Conservation (phyloP, 2,888 invertebrate genomes). For the Cartodere bifasciata region DNA sequence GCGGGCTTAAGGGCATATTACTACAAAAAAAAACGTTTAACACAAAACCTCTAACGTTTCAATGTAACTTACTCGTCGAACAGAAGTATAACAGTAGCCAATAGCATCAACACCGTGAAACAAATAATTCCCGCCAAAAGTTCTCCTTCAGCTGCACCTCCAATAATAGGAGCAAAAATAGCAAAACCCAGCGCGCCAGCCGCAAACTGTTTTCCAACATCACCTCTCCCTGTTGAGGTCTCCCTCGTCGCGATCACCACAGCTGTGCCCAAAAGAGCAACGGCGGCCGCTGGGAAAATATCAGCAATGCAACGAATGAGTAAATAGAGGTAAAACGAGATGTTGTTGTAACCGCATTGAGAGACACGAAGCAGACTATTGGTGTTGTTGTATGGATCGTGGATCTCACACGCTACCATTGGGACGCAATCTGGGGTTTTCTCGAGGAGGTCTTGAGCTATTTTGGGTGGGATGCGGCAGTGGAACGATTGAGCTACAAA, state of each 20-base stretch:
- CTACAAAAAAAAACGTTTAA: conserved; percentile 32
- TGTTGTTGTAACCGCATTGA: conserved; percentile 57
- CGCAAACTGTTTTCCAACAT: conserved; percentile 65
- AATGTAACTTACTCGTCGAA: conserved; percentile 44
- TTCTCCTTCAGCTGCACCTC: conserved; percentile 29
- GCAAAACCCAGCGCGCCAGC: conserved; percentile 64
- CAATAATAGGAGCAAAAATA: conserved; percentile 50
- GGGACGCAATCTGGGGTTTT: conserved; percentile 41
- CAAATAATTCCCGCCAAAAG: conserved; percentile 43
- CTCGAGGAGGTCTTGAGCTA: conserved; percentile 28
- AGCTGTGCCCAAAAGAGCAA: conserved; percentile 59
- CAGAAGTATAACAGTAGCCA: conserved; percentile 48
- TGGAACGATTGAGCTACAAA: conserved; percentile 38
- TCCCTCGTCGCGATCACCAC: conserved; percentile 74
- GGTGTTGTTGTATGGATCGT: conserved; percentile 55
- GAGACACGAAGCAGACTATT: conserved; percentile 54
- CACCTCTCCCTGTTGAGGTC: conserved; percentile 65
- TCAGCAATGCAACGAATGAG: conserved; percentile 58
- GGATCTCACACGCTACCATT: conserved; percentile 56
- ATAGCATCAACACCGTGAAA: conserved; percentile 43
- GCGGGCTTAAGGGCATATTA: conserved; percentile 65
- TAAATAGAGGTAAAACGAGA: conserved; percentile 60
- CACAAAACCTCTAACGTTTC: too few species aligned
- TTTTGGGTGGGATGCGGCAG: conserved; percentile 48
- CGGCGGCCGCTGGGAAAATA: conserved; percentile 59